phyloP scores from a whole-genome alignment of 2,113 vertebrate genomes.

The Nesogale talazaci region DNA sequence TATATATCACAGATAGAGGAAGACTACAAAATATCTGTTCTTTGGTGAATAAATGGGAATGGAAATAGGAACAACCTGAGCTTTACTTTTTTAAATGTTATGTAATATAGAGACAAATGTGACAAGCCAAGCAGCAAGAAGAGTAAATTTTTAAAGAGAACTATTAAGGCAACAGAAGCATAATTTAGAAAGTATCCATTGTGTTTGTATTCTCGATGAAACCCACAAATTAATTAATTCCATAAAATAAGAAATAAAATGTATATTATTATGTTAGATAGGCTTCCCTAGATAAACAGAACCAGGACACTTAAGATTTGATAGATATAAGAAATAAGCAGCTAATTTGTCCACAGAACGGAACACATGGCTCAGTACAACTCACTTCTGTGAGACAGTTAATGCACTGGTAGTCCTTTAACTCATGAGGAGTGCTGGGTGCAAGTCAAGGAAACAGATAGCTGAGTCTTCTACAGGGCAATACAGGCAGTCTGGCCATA shows the following conservation, averaged over 20 bases:
- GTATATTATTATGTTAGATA: neutral
- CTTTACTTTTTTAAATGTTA: neutral
- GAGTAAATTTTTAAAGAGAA: neutral
- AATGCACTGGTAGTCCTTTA: no score
- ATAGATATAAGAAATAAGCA: no score
- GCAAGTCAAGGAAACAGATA: no score
- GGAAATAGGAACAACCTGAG: neutral
- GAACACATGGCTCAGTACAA: no score
- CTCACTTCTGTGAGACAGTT: no score
- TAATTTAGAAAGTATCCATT: neutral
- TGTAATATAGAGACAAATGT: neutral
- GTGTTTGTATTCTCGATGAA: neutral
- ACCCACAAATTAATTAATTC: neutral
- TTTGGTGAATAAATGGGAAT: neutral
- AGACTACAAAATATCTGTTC: neutral
- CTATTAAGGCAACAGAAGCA: neutral
- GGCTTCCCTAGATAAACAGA: no score
- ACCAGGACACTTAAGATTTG: no score
- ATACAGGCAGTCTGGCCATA: no score
- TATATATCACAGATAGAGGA: neutral
- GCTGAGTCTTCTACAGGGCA: no score
- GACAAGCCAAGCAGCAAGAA: neutral
- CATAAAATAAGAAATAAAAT: conserved; percentile 17
- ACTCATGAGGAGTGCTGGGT: no score
- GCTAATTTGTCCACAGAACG: no score